Evolutionary conservation across 2,113 vertebrate genomes (phyloP).

Genomic region (Paraplagusia blochii): DNA sequence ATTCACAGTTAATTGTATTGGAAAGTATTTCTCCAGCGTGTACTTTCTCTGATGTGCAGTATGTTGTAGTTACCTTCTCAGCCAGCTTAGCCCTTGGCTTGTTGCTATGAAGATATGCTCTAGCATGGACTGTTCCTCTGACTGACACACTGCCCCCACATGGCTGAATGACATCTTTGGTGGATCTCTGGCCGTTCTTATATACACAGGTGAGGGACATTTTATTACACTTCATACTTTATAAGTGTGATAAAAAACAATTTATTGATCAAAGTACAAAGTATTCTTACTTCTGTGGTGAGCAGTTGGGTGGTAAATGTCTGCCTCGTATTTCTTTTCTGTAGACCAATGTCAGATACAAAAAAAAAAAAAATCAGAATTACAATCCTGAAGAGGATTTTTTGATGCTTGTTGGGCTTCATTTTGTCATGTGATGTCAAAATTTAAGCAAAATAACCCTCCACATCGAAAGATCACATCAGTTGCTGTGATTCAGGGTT

Average conservation of each 20-base stretch:
- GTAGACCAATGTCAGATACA: constrained; percentile 31
- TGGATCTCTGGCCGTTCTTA: constrained; percentile 59
- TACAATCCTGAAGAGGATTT: too few relatives aligned
- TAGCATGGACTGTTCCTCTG: constrained; percentile 82
- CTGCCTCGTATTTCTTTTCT: constrained; percentile 81
- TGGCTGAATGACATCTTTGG: constrained; percentile 73
- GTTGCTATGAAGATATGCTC: constrained; percentile 85
- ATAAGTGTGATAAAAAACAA: too few relatives aligned
- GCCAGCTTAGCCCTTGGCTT: constrained; percentile 87
- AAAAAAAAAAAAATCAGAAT: too few relatives aligned
- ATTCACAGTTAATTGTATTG: not conserved
- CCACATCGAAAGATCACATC: too few relatives aligned
- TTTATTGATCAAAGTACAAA: too few relatives aligned
- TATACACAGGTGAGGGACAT: constrained; percentile 18
- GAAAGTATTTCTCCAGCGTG: not conserved
- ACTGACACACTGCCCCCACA: constrained; percentile 83
- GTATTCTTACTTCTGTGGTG: constrained; percentile 77
- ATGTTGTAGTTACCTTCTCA: constrained; percentile 75
- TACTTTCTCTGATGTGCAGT: not conserved
- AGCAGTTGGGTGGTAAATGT: constrained; percentile 79
- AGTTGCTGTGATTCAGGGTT: too few relatives aligned
- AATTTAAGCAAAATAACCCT: too few relatives aligned
- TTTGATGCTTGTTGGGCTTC: too few relatives aligned
- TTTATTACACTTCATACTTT: too few relatives aligned
- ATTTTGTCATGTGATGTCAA: too few relatives aligned